These are phyloP conservation scores for Pterostichus madidus DNA, from an alignment of 2,888 invertebrate genomes.

Conservation along the genomic window DNA sequence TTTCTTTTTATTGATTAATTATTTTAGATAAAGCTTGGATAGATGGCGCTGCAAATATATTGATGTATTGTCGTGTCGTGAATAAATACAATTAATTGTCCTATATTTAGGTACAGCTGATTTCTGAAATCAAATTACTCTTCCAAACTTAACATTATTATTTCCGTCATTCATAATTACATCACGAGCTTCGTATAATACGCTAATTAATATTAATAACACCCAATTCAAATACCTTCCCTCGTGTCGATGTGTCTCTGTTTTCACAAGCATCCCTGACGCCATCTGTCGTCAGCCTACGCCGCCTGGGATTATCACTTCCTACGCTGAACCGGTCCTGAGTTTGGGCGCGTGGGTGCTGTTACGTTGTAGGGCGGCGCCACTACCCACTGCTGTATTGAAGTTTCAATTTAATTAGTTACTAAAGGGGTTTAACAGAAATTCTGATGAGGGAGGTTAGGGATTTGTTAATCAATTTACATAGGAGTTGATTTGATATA, in stretches of 20 bases:
- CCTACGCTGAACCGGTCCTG: conserved; percentile 10
- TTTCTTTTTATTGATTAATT: too few relatives aligned
- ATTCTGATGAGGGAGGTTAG: conserved; percentile 26
- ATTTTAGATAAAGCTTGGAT: too few relatives aligned
- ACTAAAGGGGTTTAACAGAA: neutral
- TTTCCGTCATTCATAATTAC: too few relatives aligned
- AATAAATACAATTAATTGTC: too few relatives aligned
- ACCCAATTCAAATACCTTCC: neutral
- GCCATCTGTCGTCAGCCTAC: conserved; percentile 11
- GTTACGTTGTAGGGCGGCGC: neutral
- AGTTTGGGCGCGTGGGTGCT: neutral
- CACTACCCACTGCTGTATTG: neutral
- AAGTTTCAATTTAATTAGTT: neutral
- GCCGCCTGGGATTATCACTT: conserved; percentile 4
- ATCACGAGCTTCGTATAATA: too few relatives aligned
- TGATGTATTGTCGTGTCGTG: too few relatives aligned
- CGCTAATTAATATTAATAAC: neutral
- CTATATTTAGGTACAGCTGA: too few relatives aligned
- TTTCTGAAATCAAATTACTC: too few relatives aligned
- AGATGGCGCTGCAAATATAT: too few relatives aligned
- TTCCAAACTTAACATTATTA: too few relatives aligned
- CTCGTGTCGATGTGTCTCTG: conserved; percentile 1
- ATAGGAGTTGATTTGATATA: neutral
- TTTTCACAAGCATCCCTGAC: conserved; percentile 14
- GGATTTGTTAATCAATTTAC: neutral